Evolutionary conservation across 2,113 vertebrate genomes (phyloP), one percentile per base, ranked within the genome.

Genomic region (Pachyramphus minor): DNA sequence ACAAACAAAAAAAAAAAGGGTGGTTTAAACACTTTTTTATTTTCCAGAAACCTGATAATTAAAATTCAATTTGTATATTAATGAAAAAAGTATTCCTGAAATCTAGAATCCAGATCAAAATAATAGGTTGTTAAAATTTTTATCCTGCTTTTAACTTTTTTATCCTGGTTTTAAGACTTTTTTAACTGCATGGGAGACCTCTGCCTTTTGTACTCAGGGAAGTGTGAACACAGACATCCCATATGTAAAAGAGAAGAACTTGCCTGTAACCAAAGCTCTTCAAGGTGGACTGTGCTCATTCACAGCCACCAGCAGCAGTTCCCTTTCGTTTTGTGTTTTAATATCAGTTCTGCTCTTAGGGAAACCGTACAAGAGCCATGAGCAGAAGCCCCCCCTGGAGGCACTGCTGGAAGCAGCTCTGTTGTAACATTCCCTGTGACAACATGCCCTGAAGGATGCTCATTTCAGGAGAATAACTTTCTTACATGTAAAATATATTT

Each of bases 301-400:
- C 59, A 27, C 24, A 44, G 49, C 7, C 12, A 66, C 14, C 50
- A 79, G 10, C 27, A 59, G 37, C 25, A 53, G 66, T 37, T 74
- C 17, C n/a, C 12, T 49, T 78, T 63, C 6, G 5, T 44, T 89
- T 45, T 52, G 24, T 28, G 31, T 64, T 62, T 63, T 18, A 24
- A 15, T 45, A 33, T 33, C n/a, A 59, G 39, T 49, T 69, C 44
- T 90, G 27, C 74, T 63, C 5, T 39, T 44, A 31, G 35, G 31
- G 21, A 87, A 55, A 33, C 16, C 23, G 8, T n/a, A 18, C 21
- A 24, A 22, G 20, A 14, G 55, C 18, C 13, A 23, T 24, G 44
- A 64, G 42, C 24, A 62, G n/a, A 35, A 14, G 2, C 9, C 8
- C 30, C 55, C 22, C 0, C 14, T 0, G 31, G n/a, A 74, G 50